Percentiles rank a stretch among this genome's conserved stretches.
These are phyloP conservation scores for Metellina segmentata DNA, from an alignment of 2,888 invertebrate species.

Conservation along the genomic window DNA sequence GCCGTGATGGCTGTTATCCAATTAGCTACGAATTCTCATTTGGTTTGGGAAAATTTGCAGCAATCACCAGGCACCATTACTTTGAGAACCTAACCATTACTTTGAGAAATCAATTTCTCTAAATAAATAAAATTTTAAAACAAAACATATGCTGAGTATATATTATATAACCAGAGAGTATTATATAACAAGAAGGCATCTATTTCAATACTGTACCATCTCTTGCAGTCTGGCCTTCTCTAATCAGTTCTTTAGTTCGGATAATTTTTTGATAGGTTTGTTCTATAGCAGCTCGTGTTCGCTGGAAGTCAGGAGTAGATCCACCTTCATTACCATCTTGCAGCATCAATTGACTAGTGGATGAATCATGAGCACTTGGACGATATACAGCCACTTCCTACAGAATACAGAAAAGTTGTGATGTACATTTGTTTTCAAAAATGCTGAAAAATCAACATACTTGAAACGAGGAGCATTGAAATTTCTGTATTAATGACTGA, in stretches of 20 bases:
- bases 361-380: slow-evolving; percentile 48
- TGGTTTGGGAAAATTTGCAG: too few species aligned
- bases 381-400: slow-evolving; percentile 59
- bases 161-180: not conserved
- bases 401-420: not conserved
- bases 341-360: slow-evolving; percentile 51
- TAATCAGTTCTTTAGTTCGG: slow-evolving; percentile 93
- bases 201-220: slow-evolving; percentile 86
- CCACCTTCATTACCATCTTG: slow-evolving; percentile 58
- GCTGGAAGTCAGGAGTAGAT: slow-evolving; percentile 78
- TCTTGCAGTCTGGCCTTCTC: slow-evolving; percentile 93
- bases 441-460: not conserved
- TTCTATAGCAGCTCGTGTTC: slow-evolving; percentile 80
- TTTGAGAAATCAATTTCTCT: too few species aligned
- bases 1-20: too few species aligned
- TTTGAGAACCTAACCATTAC: too few species aligned
- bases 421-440: not conserved
- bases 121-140: too few species aligned
- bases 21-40: too few species aligned
- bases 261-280: slow-evolving; percentile 90
- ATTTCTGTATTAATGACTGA: not conserved
- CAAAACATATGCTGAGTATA: not conserved
- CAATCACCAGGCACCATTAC: too few species aligned
- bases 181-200: too few species aligned
- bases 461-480: not conserved